These are phyloP conservation scores for Acrossocheilus fasciatus DNA, from an alignment of 2,797 vertebrate species.

Conservation along the genomic window DNA sequence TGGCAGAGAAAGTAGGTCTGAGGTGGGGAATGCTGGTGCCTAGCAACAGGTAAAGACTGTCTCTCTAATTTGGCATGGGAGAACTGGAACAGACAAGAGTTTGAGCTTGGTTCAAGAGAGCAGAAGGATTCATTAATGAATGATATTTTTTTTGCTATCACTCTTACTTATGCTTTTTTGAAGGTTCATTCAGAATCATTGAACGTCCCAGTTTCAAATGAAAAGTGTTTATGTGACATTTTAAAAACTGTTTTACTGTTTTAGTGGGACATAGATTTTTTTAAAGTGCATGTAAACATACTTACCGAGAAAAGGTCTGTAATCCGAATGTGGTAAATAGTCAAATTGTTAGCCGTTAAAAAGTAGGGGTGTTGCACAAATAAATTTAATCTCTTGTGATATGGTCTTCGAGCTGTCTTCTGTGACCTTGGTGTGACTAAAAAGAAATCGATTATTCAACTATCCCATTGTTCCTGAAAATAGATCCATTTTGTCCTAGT, in stretches of 20 bases:
- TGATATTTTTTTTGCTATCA: not conserved
- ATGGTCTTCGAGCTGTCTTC: not conserved
- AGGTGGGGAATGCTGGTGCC: slow-evolving; percentile 61
- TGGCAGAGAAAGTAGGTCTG: slow-evolving; percentile 52
- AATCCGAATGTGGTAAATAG: not conserved
- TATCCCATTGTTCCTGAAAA: slow-evolving; percentile 31
- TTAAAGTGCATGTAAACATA: not conserved
- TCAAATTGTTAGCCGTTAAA: not conserved
- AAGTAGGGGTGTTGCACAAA: not conserved
- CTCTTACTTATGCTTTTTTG: not conserved
- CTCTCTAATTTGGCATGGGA: slow-evolving; percentile 45
- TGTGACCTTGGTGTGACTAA: not conserved
- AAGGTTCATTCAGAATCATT: not conserved
- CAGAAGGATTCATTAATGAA: not conserved
- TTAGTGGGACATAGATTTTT: not conserved
- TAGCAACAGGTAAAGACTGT: slow-evolving; percentile 68
- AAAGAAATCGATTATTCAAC: slow-evolving; percentile 11
- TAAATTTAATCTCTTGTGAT: not conserved
- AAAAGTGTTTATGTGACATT: not conserved
- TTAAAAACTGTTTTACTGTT: not conserved
- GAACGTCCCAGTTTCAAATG: not conserved
- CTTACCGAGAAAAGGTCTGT: too few relatives aligned
- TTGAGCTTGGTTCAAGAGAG: slow-evolving; percentile 16
- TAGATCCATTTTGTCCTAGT: not conserved
- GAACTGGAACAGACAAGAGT: slow-evolving; percentile 29